A percentile compares a stretch with the other conserved stretches of the same genome.
These are phyloP conservation scores for Imbricaverruca yamaguchii DNA, from an alignment of 2,888 invertebrate species.

Conservation along the genomic window DNA sequence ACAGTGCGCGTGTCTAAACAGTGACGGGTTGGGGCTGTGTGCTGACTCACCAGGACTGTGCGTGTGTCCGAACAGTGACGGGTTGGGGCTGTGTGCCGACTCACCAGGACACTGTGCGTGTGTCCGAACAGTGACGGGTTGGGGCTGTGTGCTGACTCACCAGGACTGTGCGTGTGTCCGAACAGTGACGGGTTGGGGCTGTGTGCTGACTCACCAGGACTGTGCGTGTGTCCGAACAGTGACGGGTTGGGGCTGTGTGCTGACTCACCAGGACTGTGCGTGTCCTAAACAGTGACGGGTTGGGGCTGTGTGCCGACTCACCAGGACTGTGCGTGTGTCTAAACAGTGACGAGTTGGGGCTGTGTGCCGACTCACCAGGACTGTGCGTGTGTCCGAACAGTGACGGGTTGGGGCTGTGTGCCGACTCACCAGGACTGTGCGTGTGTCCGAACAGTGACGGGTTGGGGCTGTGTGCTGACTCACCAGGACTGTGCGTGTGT, in stretches of 20 bases:
- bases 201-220: neutral
- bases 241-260: neutral
- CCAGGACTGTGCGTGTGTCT: neutral
- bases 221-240: neutral
- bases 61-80: slow-evolving; percentile 2
- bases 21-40: neutral
- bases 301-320: neutral
- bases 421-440: neutral
- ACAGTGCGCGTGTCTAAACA: neutral
- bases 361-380: neutral
- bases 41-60: neutral
- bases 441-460: slow-evolving; percentile 1
- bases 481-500: slow-evolving; percentile 4
- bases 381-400: slow-evolving; percentile 2
- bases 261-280: neutral
- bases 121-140: neutral
- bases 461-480: neutral
- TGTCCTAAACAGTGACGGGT: neutral
- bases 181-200: neutral
- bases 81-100: neutral
- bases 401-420: neutral
- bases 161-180: slow-evolving; percentile 1
- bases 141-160: neutral
- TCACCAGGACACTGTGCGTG: slow-evolving; percentile 1
- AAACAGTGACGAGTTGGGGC: neutral